phyloP scores from a whole-genome alignment of 2,888 invertebrate genomes.

The Acrocera orbiculus region DNA sequence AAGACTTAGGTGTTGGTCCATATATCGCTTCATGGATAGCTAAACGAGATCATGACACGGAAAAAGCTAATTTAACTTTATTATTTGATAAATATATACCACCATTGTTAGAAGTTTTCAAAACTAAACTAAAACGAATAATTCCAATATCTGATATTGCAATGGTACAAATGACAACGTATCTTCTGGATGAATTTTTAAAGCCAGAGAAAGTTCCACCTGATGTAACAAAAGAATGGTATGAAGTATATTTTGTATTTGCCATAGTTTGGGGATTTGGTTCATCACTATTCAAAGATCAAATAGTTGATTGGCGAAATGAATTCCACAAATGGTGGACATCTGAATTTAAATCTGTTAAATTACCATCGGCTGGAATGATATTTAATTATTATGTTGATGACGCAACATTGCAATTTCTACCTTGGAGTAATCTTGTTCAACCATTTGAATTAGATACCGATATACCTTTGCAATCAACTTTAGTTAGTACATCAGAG shows the following conservation, averaged over 20 bases:
- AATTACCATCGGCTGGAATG: conserved; percentile 67
- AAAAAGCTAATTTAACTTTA: conserved; percentile 64
- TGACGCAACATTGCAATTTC: conserved; percentile 62
- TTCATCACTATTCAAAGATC: conserved; percentile 77
- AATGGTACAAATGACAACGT: conserved; percentile 75
- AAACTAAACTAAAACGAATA: conserved; percentile 61
- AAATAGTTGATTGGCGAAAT: conserved; percentile 76
- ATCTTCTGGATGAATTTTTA: conserved; percentile 68
- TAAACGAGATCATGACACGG: conserved; percentile 48
- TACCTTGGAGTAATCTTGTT: conserved; percentile 74
- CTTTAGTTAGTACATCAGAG: conserved; percentile 72
- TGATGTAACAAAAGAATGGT: conserved; percentile 86
- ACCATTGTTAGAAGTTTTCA: conserved; percentile 55
- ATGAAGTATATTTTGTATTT: conserved; percentile 82
- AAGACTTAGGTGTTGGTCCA: conserved; percentile 90
- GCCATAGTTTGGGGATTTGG: conserved; percentile 87
- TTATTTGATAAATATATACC: conserved; percentile 91
- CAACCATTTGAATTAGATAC: conserved; percentile 64
- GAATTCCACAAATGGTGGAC: conserved; percentile 94
- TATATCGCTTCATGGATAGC: conserved; percentile 80
- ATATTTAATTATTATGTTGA: conserved; percentile 86
- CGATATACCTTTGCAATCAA: conserved; percentile 63
- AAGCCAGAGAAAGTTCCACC: conserved; percentile 61
- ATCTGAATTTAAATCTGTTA: conserved; percentile 78
- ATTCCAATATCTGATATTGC: conserved; percentile 82